phyloP scores from a whole-genome alignment of 1,140 invertebrate species.

The Plectus sambesii region DNA sequence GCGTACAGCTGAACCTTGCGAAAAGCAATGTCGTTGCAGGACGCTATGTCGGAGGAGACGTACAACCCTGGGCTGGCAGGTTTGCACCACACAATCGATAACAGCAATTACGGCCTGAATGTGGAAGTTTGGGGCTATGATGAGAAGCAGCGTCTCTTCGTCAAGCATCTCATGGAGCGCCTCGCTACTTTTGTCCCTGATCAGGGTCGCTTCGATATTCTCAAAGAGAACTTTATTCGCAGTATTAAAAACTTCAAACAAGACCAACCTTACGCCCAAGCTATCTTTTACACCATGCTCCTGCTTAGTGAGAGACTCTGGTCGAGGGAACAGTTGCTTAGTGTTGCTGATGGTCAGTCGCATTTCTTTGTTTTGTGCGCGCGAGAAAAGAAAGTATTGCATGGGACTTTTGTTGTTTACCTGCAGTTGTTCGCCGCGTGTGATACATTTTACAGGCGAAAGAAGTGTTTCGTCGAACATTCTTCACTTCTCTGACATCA shows the following conservation, averaged over 20 bases:
- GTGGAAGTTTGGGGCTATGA: conserved; percentile 74
- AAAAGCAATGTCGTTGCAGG: conserved; percentile 52
- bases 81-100: conserved; percentile 64
- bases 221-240: conserved; percentile 73
- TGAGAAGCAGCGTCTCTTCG: conserved; percentile 71
- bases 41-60: conserved; percentile 77
- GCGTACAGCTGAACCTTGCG: background rate
- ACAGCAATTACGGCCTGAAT: conserved; percentile 71
- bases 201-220: conserved; percentile 70
- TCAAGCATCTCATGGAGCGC: conserved; percentile 74
- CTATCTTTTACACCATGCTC: conserved; percentile 73
- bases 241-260: conserved; percentile 60
- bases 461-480: too few relatives aligned
- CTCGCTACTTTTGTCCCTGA: conserved; percentile 70
- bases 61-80: conserved; percentile 82
- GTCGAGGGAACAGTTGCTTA: conserved; percentile 72
- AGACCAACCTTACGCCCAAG: conserved; percentile 83
- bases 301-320: conserved; percentile 72
- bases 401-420: too few relatives aligned
- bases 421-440: too few relatives aligned
- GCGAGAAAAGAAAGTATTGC: background rate
- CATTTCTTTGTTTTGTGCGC: too few relatives aligned
- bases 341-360: conserved; percentile 47
- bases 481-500: conserved; percentile 6
- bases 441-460: too few relatives aligned